These are phyloP conservation scores for Isaurus tuberculatus DNA, from an alignment of 92 coral and sea anemone genomes.

Conservation along the genomic window DNA sequence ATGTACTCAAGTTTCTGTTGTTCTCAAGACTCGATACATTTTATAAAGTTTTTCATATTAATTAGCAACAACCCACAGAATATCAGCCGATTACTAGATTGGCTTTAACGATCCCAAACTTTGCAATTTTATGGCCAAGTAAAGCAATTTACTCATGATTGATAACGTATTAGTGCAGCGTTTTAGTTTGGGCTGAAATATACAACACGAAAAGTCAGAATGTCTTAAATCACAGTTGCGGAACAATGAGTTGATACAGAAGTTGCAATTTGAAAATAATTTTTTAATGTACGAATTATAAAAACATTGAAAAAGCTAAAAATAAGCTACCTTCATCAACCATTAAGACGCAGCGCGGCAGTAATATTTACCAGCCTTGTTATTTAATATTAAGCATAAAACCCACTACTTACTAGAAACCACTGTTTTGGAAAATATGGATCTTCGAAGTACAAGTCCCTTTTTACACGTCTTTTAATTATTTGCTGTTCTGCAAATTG, in stretches of 20 bases:
- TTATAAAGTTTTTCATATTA: no score
- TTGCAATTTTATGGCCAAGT: no score
- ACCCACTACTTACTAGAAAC: conserved; percentile 79
- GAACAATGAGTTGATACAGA: not conserved
- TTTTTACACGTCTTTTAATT: conserved; percentile 83
- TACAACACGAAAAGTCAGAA: not conserved
- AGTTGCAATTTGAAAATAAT: not conserved
- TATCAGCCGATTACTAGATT: no score
- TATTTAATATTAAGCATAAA: not conserved
- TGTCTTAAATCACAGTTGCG: not conserved
- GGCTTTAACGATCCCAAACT: no score
- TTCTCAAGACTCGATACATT: not conserved
- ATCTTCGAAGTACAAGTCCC: conserved; percentile 70
- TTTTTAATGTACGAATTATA: not conserved
- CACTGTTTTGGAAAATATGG: conserved; percentile 82
- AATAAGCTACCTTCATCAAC: not conserved
- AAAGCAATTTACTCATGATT: not conserved
- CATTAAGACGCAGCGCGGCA: not conserved
- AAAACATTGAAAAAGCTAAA: not conserved
- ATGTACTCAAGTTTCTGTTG: not conserved
- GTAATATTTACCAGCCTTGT: not conserved
- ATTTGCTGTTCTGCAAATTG: conserved; percentile 94
- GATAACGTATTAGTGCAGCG: not conserved
- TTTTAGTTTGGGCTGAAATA: not conserved
- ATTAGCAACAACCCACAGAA: no score